These are phyloP conservation scores for Poecile montanus DNA, from an alignment of 2,797 vertebrate species.

Conservation along the genomic window DNA sequence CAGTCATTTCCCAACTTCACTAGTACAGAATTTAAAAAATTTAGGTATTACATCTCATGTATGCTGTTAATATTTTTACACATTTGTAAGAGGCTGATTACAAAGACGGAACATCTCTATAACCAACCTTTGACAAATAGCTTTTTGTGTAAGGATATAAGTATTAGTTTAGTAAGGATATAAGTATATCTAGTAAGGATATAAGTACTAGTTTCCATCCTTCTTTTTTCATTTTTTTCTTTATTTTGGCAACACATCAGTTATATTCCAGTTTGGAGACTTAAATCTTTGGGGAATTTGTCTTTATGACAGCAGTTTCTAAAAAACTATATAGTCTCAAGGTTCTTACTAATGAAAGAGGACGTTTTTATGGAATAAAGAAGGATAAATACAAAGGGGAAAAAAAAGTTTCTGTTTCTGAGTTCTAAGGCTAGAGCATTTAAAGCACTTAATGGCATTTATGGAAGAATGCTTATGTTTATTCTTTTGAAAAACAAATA, in stretches of 20 bases:
- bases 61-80: neutral
- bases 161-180: neutral
- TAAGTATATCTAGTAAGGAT: neutral
- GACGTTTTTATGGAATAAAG: neutral
- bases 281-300: neutral
- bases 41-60: neutral
- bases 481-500: neutral
- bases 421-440: neutral
- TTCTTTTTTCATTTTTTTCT: neutral
- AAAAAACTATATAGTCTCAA: neutral
- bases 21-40: accelerated
- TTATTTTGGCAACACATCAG: neutral
- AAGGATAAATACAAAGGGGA: neutral
- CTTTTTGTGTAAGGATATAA: neutral
- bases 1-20: neutral
- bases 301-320: neutral
- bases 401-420: neutral
- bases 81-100: neutral
- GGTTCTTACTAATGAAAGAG: neutral
- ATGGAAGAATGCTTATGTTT: neutral
- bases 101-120: neutral
- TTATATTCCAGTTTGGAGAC: neutral
- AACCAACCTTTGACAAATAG: neutral
- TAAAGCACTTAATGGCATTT: neutral
- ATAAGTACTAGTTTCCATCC: neutral